Evolutionary conservation across 2,113 vertebrate species (phyloP).

Genomic region (Thunnus maccoyii): DNA sequence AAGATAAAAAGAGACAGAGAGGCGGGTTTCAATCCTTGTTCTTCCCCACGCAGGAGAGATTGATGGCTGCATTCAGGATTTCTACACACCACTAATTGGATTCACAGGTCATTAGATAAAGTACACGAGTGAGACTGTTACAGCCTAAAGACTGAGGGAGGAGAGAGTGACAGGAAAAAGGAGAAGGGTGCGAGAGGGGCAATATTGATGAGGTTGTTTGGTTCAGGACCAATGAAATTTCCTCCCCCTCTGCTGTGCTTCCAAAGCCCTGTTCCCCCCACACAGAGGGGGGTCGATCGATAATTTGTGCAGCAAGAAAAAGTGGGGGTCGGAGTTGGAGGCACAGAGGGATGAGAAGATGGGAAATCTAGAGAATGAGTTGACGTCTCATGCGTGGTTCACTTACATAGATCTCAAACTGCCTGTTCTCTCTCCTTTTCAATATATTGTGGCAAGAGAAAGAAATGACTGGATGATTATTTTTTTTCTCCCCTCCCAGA

Average conservation of each 20-base stretch:
- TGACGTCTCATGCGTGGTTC: slow-evolving; percentile 30
- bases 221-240: slow-evolving; percentile 68
- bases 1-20: slow-evolving; percentile 17
- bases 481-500: slow-evolving; percentile 40
- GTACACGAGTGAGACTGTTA: slow-evolving; percentile 76
- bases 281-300: slow-evolving; percentile 52
- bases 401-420: slow-evolving; percentile 41
- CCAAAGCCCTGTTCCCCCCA: slow-evolving; percentile 35
- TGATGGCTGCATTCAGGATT: slow-evolving; percentile 79
- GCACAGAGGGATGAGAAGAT: slow-evolving; percentile 27
- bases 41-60: slow-evolving; percentile 54
- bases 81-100: slow-evolving; percentile 83
- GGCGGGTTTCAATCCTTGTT: slow-evolving; percentile 56
- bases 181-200: slow-evolving; percentile 46
- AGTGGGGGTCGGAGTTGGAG: slow-evolving; percentile 39
- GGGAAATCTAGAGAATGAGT: slow-evolving; percentile 60
- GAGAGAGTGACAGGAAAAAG: slow-evolving; percentile 31
- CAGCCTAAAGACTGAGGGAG: slow-evolving; percentile 67
- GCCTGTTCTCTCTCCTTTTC: slow-evolving; percentile 41
- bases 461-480: slow-evolving; percentile 42
- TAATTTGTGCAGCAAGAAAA: slow-evolving; percentile 63
- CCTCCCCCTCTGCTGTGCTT: slow-evolving; percentile 54
- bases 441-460: slow-evolving; percentile 37
- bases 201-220: slow-evolving; percentile 79
- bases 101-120: slow-evolving; percentile 86